Evolutionary conservation across 2,797 vertebrate species (phyloP).

Genomic region (Eleutherodactylus coqui): DNA sequence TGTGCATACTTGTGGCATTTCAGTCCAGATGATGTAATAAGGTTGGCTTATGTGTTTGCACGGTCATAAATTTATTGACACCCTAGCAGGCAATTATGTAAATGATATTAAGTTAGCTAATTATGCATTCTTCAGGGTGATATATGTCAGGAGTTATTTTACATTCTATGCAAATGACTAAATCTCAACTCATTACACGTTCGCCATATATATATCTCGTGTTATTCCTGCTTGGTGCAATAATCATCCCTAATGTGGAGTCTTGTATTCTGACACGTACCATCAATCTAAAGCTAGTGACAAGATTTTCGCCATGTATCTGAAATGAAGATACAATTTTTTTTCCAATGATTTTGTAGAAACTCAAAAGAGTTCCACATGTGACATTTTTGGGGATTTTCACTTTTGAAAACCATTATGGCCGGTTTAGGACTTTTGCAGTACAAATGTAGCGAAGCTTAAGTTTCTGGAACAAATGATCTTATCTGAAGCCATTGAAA

Average conservation of each 20-base stretch:
- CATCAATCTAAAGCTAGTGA: background rate
- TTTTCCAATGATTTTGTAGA: background rate
- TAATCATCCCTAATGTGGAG: slow-evolving; percentile 39
- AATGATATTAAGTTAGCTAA: slow-evolving; percentile 55
- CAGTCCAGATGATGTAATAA: slow-evolving; percentile 35
- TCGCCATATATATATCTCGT: slow-evolving; percentile 37
- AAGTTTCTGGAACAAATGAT: no score
- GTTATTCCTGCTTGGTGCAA: background rate
- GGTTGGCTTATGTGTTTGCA: slow-evolving; percentile 48
- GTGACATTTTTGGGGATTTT: no score
- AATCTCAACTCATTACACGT: slow-evolving; percentile 47
- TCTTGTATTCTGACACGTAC: slow-evolving; percentile 1
- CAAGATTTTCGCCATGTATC: background rate
- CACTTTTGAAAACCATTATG: no score
- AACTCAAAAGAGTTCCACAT: no score
- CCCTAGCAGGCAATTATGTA: slow-evolving; percentile 51
- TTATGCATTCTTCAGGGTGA: slow-evolving; percentile 35
- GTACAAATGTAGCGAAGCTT: no score
- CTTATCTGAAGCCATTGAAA: no score
- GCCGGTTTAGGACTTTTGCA: no score
- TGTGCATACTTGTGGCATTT: background rate
- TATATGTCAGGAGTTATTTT: slow-evolving; percentile 48
- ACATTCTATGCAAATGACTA: slow-evolving; percentile 50
- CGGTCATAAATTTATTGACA: slow-evolving; percentile 54
- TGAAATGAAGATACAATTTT: background rate